Conservation (phyloP, 2,888 invertebrate genomes). For the Alloscopus bannaensis region DNA sequence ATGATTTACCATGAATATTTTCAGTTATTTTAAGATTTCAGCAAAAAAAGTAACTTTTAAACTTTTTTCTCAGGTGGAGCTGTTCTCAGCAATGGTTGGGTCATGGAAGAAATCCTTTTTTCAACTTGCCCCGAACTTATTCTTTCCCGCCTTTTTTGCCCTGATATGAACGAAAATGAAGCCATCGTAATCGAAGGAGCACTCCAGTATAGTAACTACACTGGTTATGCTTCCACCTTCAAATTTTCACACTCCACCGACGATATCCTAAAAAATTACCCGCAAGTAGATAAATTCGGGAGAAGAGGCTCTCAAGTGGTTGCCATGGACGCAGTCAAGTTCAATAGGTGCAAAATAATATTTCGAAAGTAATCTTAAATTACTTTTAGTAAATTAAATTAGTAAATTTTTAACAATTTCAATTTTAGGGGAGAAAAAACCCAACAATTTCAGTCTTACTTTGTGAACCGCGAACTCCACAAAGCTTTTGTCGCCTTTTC, state of each 20-base stretch:
- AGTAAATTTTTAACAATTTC: slow-evolving; percentile 71
- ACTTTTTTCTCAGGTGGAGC: slow-evolving; percentile 82
- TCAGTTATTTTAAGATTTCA: not conserved
- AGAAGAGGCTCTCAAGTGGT: slow-evolving; percentile 75
- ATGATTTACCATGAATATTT: not conserved
- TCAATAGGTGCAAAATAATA: slow-evolving; percentile 64
- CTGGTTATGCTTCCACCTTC: slow-evolving; percentile 77
- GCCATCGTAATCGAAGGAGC: slow-evolving; percentile 83
- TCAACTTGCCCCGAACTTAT: slow-evolving; percentile 95
- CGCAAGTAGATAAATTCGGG: not conserved
- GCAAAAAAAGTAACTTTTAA: not conserved
- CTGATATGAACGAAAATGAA: slow-evolving; percentile 86
- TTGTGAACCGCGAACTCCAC: slow-evolving; percentile 76
- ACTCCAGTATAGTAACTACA: slow-evolving; percentile 76
- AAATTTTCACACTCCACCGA: slow-evolving; percentile 72
- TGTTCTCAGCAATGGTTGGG: slow-evolving; percentile 90
- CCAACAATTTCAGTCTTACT: not conserved
- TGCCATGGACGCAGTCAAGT: slow-evolving; percentile 78
- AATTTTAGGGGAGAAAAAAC: not conserved
- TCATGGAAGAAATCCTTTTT: slow-evolving; percentile 98
- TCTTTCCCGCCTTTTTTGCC: slow-evolving; percentile 89
- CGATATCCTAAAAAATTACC: slow-evolving; percentile 63
- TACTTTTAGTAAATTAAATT: slow-evolving; percentile 20
- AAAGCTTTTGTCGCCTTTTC: slow-evolving; percentile 73
- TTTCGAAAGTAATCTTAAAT: not conserved